Percentiles rank a stretch among this genome's conserved stretches.
These are phyloP conservation scores for Sebastes minor DNA, from an alignment of 2,797 vertebrate genomes.

Conservation along the genomic window DNA sequence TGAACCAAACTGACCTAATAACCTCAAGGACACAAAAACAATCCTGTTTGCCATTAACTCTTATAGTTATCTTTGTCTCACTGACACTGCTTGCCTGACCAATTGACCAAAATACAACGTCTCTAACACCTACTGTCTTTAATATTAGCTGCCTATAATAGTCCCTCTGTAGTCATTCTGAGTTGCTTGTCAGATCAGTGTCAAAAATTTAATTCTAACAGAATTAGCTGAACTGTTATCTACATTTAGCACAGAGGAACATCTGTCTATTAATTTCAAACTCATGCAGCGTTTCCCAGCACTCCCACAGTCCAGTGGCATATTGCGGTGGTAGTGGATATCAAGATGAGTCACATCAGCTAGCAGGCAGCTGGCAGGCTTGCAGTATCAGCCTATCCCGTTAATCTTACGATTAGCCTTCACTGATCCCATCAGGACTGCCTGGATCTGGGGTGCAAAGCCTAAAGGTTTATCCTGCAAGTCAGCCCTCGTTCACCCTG, in stretches of 20 bases:
- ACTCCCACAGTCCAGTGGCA: conserved; percentile 48
- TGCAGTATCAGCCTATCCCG: conserved; percentile 76
- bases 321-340: conserved; percentile 49
- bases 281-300: conserved; percentile 27
- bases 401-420: conserved; percentile 80
- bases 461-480: conserved; percentile 71
- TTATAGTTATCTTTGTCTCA: not conserved
- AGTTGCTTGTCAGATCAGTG: conserved; percentile 11
- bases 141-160: not conserved
- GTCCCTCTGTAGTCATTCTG: not conserved
- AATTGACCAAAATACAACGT: not conserved
- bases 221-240: conserved; percentile 36
- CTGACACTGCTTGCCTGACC: not conserved
- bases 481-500: conserved; percentile 36
- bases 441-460: conserved; percentile 77
- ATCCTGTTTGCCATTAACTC: not conserved
- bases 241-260: conserved; percentile 44
- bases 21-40: conserved; percentile 13
- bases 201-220: conserved; percentile 19
- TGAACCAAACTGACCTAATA: conserved; percentile 41
- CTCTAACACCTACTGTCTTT: not conserved
- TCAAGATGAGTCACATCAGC: conserved; percentile 77
- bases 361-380: conserved; percentile 73
- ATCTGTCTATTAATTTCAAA: conserved; percentile 53
- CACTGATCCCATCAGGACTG: conserved; percentile 82